Evolutionary conservation across 1,140 invertebrate genomes (phyloP), one percentile per base, ranked within the genome.

Genomic region (Macrocentrus cingulum): DNA sequence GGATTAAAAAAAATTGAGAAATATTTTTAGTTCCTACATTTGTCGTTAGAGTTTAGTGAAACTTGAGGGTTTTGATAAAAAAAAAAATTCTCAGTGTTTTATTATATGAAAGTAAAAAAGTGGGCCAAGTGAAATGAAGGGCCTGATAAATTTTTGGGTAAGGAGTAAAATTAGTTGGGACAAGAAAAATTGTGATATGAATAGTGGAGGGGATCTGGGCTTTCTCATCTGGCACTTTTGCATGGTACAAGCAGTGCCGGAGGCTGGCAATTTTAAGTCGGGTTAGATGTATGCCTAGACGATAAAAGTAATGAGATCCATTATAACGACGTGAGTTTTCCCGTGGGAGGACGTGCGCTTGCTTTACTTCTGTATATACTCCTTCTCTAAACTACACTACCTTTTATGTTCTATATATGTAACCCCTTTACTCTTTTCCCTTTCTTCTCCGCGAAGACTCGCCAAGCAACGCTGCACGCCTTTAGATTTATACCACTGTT

Each of bases 251-350:
- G 25, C 23, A 25, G 29, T 22, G n/a, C 46, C 46, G 18, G 46
- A 49, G 45, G 34, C 32, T 56, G 67, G 70, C 66, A 74, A 76
- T 76, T 74, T 74, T 67, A 62, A 70, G 69, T 70, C 68, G 42
- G 59, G 60, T 54, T 71, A 65, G 68, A 76, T 75, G 70, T 76
- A 74, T 70, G 74, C 71, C 66, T 67, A 51, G 52, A 68, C 74
- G 72, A 78, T 78, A 78, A 78, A 78, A 78, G 75, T 78, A 78
- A 78, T 72, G 74, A 77, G 76, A 76, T 77, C 72, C 75, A 74
- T 78, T 75, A 78, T 77, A 76, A 75, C 67, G 62, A 69, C 68
- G 69, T 73, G 69, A 72, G 66, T 63, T 64, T 66, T 64, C 61
- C 60, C 66, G 63, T 60, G 64, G 66, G 67, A 69, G 58, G 60